Conservation (phyloP, 2,797 vertebrate species). For the Eleutherodactylus coqui region DNA sequence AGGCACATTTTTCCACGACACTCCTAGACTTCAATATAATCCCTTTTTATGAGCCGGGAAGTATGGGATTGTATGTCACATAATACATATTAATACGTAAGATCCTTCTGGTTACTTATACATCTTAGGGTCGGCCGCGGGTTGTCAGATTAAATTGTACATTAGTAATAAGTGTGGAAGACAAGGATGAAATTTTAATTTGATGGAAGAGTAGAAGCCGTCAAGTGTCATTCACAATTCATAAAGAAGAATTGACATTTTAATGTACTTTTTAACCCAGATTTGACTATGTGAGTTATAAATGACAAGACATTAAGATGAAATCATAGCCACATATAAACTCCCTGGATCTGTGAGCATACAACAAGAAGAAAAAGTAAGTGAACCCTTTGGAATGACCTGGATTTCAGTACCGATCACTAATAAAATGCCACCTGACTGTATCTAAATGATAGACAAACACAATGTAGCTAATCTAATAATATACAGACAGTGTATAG, state of each 20-base stretch:
- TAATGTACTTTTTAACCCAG: slow-evolving; percentile 58
- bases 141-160: slow-evolving; percentile 44
- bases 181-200: slow-evolving; percentile 54
- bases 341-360: background rate
- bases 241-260: slow-evolving; percentile 45
- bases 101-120: slow-evolving; percentile 9
- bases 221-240: slow-evolving; percentile 43
- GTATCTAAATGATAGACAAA: no score
- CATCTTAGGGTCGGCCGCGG: background rate
- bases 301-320: slow-evolving; percentile 16
- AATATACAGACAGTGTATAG: no score
- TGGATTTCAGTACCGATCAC: no score
- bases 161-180: slow-evolving; percentile 38
- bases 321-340: background rate
- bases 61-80: background rate
- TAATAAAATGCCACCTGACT: no score
- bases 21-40: background rate
- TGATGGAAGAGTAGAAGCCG: slow-evolving; percentile 45
- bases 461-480: no score
- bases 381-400: no score
- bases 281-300: slow-evolving; percentile 19
- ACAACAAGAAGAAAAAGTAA: no score
- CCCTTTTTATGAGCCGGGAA: background rate
- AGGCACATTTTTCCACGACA: background rate
- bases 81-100: background rate